phyloP scores from a whole-genome alignment of 2,888 invertebrate genomes.

The Lobophora halterata region DNA sequence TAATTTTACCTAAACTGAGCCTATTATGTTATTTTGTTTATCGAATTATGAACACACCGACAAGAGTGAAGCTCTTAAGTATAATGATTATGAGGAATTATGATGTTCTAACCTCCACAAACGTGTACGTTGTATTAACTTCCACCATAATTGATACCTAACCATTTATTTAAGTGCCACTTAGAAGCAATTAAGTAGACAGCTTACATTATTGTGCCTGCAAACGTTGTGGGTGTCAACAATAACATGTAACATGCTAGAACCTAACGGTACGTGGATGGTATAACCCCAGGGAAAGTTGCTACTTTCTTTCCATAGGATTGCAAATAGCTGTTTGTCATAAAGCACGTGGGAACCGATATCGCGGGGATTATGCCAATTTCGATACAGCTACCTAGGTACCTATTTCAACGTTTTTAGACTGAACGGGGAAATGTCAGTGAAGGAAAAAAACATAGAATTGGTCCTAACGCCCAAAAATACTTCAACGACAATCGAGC shows the following conservation, averaged over 20 bases:
- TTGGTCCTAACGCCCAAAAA: no score
- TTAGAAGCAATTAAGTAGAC: slow-evolving; percentile 19
- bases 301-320: slow-evolving; percentile 27
- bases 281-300: slow-evolving; percentile 26
- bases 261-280: slow-evolving; percentile 14
- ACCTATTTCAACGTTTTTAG: slow-evolving; percentile 2
- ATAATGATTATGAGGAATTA: no score
- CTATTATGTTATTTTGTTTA: no score
- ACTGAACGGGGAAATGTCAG: background rate
- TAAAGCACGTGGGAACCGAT: slow-evolving; percentile 29
- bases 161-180: slow-evolving; percentile 12
- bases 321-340: slow-evolving; percentile 22
- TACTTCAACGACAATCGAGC: no score
- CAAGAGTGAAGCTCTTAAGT: no score
- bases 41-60: no score
- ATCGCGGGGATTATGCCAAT: slow-evolving; percentile 16
- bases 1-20: no score
- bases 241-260: slow-evolving; percentile 24
- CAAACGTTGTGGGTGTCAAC: slow-evolving; percentile 6
- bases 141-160: slow-evolving; percentile 12
- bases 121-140: no score
- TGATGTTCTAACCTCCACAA: no score
- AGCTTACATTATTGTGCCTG: slow-evolving; percentile 5
- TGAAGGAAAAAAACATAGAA: no score
- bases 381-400: slow-evolving; percentile 15